phyloP scores from a whole-genome alignment of 2,888 invertebrate species.

The Dascillus cervinus region DNA sequence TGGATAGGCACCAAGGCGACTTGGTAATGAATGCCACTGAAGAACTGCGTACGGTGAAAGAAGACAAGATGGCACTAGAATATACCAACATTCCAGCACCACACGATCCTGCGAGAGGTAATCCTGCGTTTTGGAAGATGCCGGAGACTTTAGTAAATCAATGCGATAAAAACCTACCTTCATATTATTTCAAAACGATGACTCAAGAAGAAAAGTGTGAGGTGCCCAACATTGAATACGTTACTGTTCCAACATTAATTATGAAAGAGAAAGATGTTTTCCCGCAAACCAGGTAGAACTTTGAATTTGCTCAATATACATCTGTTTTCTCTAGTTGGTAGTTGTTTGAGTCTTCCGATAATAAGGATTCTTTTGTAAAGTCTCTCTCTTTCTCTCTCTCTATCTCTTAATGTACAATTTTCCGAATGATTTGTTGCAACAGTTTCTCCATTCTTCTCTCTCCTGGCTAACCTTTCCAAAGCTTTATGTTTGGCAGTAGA shows the following conservation, averaged over 20 bases:
- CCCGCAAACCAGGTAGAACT: constrained; percentile 22
- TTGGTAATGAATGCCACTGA: constrained; percentile 18
- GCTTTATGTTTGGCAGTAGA: too few relatives aligned
- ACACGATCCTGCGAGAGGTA: constrained; percentile 34
- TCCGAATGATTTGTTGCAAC: too few relatives aligned
- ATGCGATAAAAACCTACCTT: constrained; percentile 12
- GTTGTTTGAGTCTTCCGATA: too few relatives aligned
- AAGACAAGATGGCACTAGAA: constrained; percentile 28
- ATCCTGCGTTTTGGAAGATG: constrained; percentile 34
- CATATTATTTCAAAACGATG: constrained; percentile 25
- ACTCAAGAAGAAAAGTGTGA: constrained; percentile 26
- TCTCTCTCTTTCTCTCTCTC: too few relatives aligned
- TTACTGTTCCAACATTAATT: constrained; percentile 27
- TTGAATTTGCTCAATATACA: background rate
- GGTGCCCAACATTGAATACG: constrained; percentile 29
- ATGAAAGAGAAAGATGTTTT: constrained; percentile 27
- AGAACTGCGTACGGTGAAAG: constrained; percentile 18
- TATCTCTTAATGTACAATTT: too few relatives aligned
- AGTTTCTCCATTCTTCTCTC: too few relatives aligned
- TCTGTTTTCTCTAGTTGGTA: too few relatives aligned
- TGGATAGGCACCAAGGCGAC: constrained; percentile 26
- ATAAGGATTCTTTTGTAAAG: too few relatives aligned
- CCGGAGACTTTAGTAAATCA: constrained; percentile 22
- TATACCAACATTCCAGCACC: constrained; percentile 29
- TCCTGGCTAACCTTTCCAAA: too few relatives aligned